Evolutionary conservation across 2,113 vertebrate genomes (phyloP).

Genomic region (Ptyas mucosa): DNA sequence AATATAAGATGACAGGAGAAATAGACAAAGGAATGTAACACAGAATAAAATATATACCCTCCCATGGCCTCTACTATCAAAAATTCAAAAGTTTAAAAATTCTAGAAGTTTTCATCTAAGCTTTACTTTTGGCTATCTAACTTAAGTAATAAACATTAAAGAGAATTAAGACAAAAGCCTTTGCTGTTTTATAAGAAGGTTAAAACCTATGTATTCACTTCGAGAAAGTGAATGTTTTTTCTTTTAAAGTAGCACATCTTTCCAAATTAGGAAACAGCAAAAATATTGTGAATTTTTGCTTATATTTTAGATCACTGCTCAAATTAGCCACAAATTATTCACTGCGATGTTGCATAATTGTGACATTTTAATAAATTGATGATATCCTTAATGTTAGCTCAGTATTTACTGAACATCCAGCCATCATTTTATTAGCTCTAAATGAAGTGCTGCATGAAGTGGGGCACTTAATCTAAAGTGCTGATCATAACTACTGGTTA

Average conservation of each 20-base stretch:
- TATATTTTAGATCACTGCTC: not conserved
- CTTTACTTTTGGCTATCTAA: not conserved
- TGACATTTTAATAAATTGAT: conserved; percentile 27
- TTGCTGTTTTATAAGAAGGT: not conserved
- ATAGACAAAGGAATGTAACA: not conserved
- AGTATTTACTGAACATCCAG: conserved; percentile 30
- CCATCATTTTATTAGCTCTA: conserved; percentile 21
- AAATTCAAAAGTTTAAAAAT: not conserved
- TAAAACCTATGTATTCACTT: not conserved
- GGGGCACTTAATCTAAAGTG: conserved; percentile 27
- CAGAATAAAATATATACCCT: not conserved
- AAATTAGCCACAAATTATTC: conserved; percentile 7
- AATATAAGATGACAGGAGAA: not conserved
- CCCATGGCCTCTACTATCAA: not conserved
- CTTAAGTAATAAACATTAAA: not conserved
- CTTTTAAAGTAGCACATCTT: not conserved
- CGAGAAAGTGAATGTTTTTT: not conserved
- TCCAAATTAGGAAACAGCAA: not conserved
- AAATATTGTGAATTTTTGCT: not conserved
- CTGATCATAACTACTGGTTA: not conserved
- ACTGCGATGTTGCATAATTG: conserved; percentile 17
- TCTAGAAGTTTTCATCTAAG: not conserved
- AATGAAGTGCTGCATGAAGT: conserved; percentile 7
- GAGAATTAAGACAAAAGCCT: not conserved
- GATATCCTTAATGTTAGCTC: conserved; percentile 8